These are phyloP conservation scores for Bovichtus variegatus DNA, from an alignment of 2,797 vertebrate genomes.

Conservation along the genomic window DNA sequence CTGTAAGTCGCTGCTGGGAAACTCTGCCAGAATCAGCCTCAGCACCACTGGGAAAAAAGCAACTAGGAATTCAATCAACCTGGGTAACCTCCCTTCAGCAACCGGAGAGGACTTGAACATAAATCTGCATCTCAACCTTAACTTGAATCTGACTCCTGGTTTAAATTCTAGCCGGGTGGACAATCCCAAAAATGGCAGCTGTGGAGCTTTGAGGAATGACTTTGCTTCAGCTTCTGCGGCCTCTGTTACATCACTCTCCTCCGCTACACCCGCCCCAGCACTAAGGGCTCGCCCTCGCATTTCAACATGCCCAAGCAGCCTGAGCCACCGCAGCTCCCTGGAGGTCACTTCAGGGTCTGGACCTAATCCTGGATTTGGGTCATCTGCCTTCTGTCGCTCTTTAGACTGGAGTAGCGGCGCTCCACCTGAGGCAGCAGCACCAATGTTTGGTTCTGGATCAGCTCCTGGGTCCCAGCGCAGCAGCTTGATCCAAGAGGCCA, in stretches of 20 bases:
- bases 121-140: slow-evolving; percentile 87
- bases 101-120: slow-evolving; percentile 87
- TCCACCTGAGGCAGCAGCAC: slow-evolving; percentile 66
- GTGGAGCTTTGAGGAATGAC: slow-evolving; percentile 65
- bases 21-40: slow-evolving; percentile 82
- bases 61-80: slow-evolving; percentile 88
- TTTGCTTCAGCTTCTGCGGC: slow-evolving; percentile 56
- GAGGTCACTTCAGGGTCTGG: slow-evolving; percentile 80
- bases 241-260: slow-evolving; percentile 76
- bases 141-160: slow-evolving; percentile 84
- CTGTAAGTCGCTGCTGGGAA: slow-evolving; percentile 85
- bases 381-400: slow-evolving; percentile 83
- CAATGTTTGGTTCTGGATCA: slow-evolving; percentile 55
- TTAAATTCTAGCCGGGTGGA: slow-evolving; percentile 74
- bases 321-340: slow-evolving; percentile 86
- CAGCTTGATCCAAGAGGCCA: slow-evolving; percentile 76
- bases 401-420: slow-evolving; percentile 82
- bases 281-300: slow-evolving; percentile 86
- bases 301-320: slow-evolving; percentile 86
- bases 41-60: slow-evolving; percentile 82
- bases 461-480: slow-evolving; percentile 77
- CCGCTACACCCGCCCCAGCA: slow-evolving; percentile 76
- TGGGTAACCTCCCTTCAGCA: slow-evolving; percentile 87
- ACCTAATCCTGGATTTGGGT: slow-evolving; percentile 65
- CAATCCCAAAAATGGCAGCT: slow-evolving; percentile 62